Conservation (phyloP, 2,113 vertebrate genomes). For the Pseudorhombus dupliciocellatus region DNA sequence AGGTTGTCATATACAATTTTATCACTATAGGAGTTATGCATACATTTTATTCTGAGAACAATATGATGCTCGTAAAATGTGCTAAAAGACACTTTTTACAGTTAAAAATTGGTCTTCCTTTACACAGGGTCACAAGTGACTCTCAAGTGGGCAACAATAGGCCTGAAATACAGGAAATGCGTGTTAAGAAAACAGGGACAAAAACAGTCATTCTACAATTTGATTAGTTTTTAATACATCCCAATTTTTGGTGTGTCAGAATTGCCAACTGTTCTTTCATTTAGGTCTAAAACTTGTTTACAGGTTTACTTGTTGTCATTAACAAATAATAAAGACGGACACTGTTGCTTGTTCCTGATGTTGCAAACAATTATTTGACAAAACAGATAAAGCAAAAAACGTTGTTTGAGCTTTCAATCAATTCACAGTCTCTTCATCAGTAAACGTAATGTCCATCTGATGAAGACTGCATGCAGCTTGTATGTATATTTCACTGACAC, state of each 20-base stretch:
- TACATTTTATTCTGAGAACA: neutral
- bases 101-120: too few relatives aligned
- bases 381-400: neutral
- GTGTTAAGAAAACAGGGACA: too few relatives aligned
- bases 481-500: too few relatives aligned
- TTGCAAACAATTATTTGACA: neutral
- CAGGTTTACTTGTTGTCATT: neutral
- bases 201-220: too few relatives aligned
- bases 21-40: neutral
- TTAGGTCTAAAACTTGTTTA: too few relatives aligned
- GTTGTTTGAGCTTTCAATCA: too few relatives aligned
- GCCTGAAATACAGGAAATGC: neutral
- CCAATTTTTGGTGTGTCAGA: too few relatives aligned
- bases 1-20: conserved; percentile 1
- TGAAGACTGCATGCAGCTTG: too few relatives aligned
- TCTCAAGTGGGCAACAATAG: neutral
- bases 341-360: neutral
- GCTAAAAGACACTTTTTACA: too few relatives aligned
- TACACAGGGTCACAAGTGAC: too few relatives aligned
- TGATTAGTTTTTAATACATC: too few relatives aligned
- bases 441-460: neutral
- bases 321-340: neutral
- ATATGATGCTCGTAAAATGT: neutral
- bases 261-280: too few relatives aligned
- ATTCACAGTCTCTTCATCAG: neutral